These are phyloP conservation scores for Sebastolobus alascanus DNA, from an alignment of 2,797 vertebrate genomes.

Conservation along the genomic window DNA sequence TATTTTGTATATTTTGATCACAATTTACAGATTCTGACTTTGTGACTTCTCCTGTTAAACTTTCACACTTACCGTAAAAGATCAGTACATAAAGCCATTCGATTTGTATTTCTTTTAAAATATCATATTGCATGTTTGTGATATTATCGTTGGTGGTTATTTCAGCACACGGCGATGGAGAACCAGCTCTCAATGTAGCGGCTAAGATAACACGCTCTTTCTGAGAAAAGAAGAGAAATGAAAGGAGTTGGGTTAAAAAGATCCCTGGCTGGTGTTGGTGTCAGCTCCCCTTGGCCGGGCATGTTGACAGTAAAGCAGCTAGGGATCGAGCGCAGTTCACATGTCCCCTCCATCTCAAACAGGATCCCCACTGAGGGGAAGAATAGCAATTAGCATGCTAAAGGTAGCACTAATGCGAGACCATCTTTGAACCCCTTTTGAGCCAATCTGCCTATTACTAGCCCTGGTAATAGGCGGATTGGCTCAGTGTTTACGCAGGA, in stretches of 20 bases:
- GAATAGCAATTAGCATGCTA: slow-evolving; percentile 86
- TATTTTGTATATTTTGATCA: neutral
- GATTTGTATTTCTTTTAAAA: neutral
- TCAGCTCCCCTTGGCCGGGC: slow-evolving; percentile 53
- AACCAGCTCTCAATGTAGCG: neutral
- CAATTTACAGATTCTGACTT: neutral
- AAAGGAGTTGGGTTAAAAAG: slow-evolving; percentile 21
- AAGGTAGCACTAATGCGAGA: slow-evolving; percentile 78
- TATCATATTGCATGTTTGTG: neutral
- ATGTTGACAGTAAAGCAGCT: slow-evolving; percentile 66
- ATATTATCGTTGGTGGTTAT: neutral
- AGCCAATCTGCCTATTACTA: slow-evolving; percentile 64
- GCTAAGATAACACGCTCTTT: neutral
- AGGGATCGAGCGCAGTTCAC: slow-evolving; percentile 69
- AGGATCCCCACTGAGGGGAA: slow-evolving; percentile 77
- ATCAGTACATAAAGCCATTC: neutral
- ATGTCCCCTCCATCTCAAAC: slow-evolving; percentile 79
- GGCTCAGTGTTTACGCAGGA: slow-evolving; percentile 62
- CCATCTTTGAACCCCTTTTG: slow-evolving; percentile 70
- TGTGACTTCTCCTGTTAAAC: neutral
- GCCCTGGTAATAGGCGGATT: slow-evolving; percentile 46
- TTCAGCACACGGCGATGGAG: neutral
- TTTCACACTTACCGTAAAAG: neutral
- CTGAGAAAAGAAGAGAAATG: slow-evolving; percentile 15
- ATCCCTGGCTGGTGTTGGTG: slow-evolving; percentile 41